Conservation (phyloP, 2,113 vertebrate species). For the Neofelis nebulosa region DNA sequence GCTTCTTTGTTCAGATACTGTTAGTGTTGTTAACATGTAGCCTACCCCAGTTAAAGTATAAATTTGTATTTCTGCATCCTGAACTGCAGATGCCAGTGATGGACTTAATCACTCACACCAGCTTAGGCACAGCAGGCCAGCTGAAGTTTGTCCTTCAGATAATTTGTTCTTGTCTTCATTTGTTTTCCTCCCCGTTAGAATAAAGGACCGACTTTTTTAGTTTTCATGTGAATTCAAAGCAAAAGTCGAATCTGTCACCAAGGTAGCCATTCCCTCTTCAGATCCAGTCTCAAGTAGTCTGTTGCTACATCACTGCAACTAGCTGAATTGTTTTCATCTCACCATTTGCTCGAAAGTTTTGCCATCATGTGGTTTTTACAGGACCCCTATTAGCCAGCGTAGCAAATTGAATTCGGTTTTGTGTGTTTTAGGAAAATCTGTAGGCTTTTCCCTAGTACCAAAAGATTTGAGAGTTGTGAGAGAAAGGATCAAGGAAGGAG, state of each 20-base stretch:
- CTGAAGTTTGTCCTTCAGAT: not conserved
- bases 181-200: not conserved
- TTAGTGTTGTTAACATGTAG: not conserved
- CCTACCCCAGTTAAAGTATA: not conserved
- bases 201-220: not conserved
- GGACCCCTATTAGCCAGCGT: not conserved
- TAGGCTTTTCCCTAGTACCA: not conserved
- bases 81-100: not conserved
- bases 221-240: slow-evolving; percentile 41
- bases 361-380: not conserved
- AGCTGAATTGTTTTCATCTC: not conserved
- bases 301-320: not conserved
- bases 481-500: not conserved
- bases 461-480: not conserved
- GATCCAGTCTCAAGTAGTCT: not conserved
- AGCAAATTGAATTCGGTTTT: not conserved
- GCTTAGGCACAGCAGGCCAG: not conserved
- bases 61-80: not conserved
- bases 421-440: not conserved
- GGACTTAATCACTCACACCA: not conserved
- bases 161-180: not conserved
- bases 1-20: slow-evolving; percentile 13
- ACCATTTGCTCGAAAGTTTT: not conserved
- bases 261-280: not conserved
- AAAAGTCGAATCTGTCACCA: not conserved